Evolutionary conservation across 1,140 invertebrate genomes (phyloP).

Genomic region (Reticulitermes speratus): DNA sequence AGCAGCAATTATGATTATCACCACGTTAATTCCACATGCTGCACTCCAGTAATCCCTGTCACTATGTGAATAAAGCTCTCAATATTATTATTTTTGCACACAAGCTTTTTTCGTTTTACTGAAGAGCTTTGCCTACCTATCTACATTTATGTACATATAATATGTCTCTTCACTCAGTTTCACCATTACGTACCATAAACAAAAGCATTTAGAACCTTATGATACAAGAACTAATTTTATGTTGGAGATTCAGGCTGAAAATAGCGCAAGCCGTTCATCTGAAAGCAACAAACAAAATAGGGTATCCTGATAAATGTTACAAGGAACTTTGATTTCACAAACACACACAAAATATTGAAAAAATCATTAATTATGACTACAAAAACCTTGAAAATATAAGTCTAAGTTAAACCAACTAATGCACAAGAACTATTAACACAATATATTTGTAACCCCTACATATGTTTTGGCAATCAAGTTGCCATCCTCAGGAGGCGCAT

Average conservation of each 20-base stretch:
- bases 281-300: constrained; percentile 2
- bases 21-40: neutral
- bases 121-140: neutral
- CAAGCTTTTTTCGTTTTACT: neutral
- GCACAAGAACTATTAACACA: too few relatives aligned
- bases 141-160: neutral
- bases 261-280: constrained; percentile 31
- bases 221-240: constrained; percentile 12
- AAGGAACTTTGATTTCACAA: neutral
- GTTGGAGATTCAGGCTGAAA: constrained; percentile 31
- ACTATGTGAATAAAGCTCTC: neutral
- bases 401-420: too few relatives aligned
- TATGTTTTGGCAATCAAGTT: too few relatives aligned
- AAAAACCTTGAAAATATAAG: too few relatives aligned
- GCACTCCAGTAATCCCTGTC: neutral
- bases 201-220: neutral
- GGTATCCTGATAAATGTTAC: neutral
- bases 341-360: neutral
- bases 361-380: neutral
- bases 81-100: neutral
- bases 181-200: neutral
- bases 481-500: too few relatives aligned
- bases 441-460: too few relatives aligned
- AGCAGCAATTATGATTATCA: neutral
- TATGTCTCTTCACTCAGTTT: neutral